Conservation (phyloP, 1,140 invertebrate species). For the Caenorhabditis tropicalis region DNA sequence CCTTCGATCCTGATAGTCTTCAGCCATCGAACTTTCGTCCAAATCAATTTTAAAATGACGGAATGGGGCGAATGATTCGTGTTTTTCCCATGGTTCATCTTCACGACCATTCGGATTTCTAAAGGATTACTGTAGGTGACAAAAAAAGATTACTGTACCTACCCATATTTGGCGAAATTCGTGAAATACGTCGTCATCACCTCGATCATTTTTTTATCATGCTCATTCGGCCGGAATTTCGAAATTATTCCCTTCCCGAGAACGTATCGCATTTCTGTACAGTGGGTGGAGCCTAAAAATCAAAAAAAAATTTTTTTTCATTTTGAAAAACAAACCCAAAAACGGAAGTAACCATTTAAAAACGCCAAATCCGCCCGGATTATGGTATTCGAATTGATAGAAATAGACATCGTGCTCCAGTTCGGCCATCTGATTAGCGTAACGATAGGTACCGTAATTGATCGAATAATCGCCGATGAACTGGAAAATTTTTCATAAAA, state of each 20-base stretch:
- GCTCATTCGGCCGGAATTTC: constrained; percentile 60
- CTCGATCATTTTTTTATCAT: constrained; percentile 62
- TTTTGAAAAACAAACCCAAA: constrained; percentile 3
- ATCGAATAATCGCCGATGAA: constrained; percentile 46
- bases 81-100: constrained; percentile 14
- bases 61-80: background rate
- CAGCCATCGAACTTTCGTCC: background rate
- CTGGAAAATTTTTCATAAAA: no score
- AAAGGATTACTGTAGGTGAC: background rate
- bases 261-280: constrained; percentile 89
- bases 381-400: constrained; percentile 91
- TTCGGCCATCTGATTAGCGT: constrained; percentile 32
- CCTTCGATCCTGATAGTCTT: constrained; percentile 42
- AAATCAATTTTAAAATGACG: constrained; percentile 46
- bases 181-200: constrained; percentile 63
- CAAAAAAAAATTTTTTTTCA: background rate
- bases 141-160: constrained; percentile 20
- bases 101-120: constrained; percentile 54
- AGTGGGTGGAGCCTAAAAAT: constrained; percentile 88
- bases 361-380: constrained; percentile 79
- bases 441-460: constrained; percentile 32
- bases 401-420: constrained; percentile 78
- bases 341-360: constrained; percentile 45
- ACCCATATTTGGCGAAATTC: constrained; percentile 71
- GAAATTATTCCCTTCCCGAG: constrained; percentile 61